These are phyloP conservation scores for Keiferia lycopersicella DNA, from an alignment of 2,888 invertebrate genomes.

Conservation along the genomic window DNA sequence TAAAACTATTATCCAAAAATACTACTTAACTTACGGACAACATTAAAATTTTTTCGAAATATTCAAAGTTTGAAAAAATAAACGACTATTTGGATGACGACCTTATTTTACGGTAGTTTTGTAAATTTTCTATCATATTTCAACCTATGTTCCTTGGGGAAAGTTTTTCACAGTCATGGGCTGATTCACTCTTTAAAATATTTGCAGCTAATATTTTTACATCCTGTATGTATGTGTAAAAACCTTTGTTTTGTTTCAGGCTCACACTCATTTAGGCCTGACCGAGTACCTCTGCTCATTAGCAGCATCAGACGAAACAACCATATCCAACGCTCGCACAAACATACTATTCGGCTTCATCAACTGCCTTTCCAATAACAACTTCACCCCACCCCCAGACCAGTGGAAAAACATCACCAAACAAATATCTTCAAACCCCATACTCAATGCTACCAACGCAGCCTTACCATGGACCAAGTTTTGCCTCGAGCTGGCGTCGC, in stretches of 20 bases:
- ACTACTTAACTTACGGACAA: no score
- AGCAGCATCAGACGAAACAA: conserved; percentile 61
- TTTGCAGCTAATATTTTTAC: no score
- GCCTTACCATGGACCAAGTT: conserved; percentile 78
- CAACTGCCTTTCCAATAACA: conserved; percentile 79
- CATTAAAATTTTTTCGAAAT: no score
- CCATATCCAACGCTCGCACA: conserved; percentile 62
- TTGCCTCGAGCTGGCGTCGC: conserved; percentile 78
- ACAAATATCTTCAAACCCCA: conserved; percentile 63
- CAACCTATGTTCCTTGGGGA: no score
- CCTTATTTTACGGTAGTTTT: no score
- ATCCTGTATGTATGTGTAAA: neutral
- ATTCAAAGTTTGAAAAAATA: no score
- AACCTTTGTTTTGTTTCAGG: conserved; percentile 49
- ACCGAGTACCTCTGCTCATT: conserved; percentile 80
- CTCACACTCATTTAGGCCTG: conserved; percentile 80
- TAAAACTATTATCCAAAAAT: no score
- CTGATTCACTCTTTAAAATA: no score
- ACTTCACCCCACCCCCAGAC: conserved; percentile 78
- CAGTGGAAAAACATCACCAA: conserved; percentile 75
- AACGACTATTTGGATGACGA: no score
- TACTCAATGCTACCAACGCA: conserved; percentile 57
- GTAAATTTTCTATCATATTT: no score
- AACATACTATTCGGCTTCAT: conserved; percentile 74
- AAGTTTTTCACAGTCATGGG: neutral